Conservation (phyloP, 2,113 vertebrate species). For the Mobula birostris region DNA sequence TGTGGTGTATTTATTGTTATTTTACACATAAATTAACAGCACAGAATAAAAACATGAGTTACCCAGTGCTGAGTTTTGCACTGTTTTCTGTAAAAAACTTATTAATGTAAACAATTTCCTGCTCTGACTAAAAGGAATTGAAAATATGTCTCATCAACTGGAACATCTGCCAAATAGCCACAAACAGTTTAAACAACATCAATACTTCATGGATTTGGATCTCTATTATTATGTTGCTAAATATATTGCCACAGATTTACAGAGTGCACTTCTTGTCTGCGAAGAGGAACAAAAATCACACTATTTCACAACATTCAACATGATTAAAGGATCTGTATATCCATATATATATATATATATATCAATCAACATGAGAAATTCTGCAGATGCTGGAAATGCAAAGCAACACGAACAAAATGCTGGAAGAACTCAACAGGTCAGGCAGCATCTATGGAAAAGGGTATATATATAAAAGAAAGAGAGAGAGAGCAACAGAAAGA, state of each 20-base stretch:
- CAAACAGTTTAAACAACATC: constrained; percentile 17
- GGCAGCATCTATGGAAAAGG: too few species aligned
- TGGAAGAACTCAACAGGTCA: too few species aligned
- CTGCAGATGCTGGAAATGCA: too few species aligned
- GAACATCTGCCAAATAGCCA: background rate
- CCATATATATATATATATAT: background rate
- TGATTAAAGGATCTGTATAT: constrained; percentile 65
- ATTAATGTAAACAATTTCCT: constrained; percentile 37
- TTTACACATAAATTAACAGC: constrained; percentile 26
- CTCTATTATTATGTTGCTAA: constrained; percentile 9
- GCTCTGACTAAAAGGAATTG: constrained; percentile 33
- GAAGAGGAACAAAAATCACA: constrained; percentile 43
- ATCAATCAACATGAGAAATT: too few species aligned
- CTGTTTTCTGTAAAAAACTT: constrained; percentile 33
- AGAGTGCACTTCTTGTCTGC: background rate
- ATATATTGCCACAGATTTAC: background rate
- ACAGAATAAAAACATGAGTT: constrained; percentile 25
- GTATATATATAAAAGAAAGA: too few species aligned
- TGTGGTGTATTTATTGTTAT: constrained; percentile 19
- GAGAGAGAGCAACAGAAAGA: background rate
- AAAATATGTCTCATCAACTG: constrained; percentile 19
- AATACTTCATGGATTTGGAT: constrained; percentile 10
- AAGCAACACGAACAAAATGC: too few species aligned
- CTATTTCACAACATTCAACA: constrained; percentile 60
- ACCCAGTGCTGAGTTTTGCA: background rate